These are phyloP conservation scores for Trichacis sp. DNA, from an alignment of 2,888 invertebrate species.

Conservation along the genomic window DNA sequence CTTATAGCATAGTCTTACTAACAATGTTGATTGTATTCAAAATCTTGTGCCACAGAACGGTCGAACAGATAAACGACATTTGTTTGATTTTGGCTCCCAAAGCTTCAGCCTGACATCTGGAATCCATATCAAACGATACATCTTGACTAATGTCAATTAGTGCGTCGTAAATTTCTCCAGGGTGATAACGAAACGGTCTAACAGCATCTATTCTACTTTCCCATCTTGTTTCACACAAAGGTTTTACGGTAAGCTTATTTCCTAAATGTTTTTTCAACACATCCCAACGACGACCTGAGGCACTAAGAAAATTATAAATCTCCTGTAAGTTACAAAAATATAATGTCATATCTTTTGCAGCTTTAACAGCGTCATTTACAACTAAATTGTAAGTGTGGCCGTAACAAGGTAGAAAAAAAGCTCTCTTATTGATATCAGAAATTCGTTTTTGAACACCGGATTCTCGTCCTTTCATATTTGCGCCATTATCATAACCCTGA, in stretches of 20 bases:
- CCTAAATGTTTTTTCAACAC: no score
- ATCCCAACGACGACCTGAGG: no score
- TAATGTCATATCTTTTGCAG: no score
- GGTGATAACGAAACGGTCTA: neutral
- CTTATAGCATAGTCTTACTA: conserved; percentile 7
- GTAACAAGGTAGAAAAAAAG: conserved; percentile 30
- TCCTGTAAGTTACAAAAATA: no score
- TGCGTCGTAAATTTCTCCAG: neutral
- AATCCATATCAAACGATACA: no score
- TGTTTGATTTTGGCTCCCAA: no score
- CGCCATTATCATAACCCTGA: conserved; percentile 59
- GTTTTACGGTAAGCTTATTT: conserved; percentile 5
- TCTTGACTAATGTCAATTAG: neutral
- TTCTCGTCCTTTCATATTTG: conserved; percentile 59
- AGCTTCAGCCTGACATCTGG: no score
- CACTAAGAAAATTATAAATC: no score
- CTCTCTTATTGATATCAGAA: conserved; percentile 40
- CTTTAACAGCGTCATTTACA: no score
- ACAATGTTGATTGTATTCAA: conserved; percentile 10
- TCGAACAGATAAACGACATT: no score
- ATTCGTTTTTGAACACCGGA: conserved; percentile 57
- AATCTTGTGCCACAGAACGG: conserved; percentile 7
- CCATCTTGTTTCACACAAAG: conserved; percentile 3
- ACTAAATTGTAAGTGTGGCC: no score
- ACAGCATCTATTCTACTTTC: conserved; percentile 6